Evolutionary conservation across 2,888 invertebrate genomes (phyloP).

Genomic region (Cactoblastis cactorum): DNA sequence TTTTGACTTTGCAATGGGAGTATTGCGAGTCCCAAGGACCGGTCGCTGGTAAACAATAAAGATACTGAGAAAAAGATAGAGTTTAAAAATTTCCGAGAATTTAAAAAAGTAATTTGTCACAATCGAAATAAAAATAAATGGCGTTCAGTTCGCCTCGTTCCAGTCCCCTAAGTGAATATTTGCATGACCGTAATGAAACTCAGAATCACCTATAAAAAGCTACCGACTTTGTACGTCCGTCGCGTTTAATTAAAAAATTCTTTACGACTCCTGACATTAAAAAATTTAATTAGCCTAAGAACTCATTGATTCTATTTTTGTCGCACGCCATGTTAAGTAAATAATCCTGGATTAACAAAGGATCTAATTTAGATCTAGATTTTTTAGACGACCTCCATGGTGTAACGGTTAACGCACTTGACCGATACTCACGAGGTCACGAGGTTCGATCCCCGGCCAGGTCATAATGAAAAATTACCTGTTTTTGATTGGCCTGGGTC

Average conservation of each 20-base stretch:
- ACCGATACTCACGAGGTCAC: too few relatives aligned
- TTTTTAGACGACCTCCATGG: too few relatives aligned
- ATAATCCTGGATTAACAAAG: not conserved
- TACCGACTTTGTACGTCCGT: conserved; percentile 20
- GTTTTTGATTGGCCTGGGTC: too few relatives aligned
- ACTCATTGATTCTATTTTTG: not conserved
- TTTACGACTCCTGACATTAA: conserved; percentile 27
- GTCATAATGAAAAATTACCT: too few relatives aligned
- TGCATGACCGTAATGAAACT: conserved; percentile 8
- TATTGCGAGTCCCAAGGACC: too few relatives aligned
- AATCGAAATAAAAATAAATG: conserved; percentile 9
- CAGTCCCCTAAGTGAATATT: conserved; percentile 9
- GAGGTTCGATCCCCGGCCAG: too few relatives aligned
- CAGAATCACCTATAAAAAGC: conserved; percentile 7
- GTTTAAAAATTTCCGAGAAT: not conserved
- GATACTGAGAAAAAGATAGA: not conserved
- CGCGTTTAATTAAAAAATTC: conserved; percentile 39
- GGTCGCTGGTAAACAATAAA: too few relatives aligned
- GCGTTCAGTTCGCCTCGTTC: not conserved
- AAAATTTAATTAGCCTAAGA: not conserved
- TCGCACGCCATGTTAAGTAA: not conserved
- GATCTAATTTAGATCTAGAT: too few relatives aligned
- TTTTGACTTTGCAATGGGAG: too few relatives aligned
- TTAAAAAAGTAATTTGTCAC: not conserved
- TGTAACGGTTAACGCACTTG: too few relatives aligned